These are phyloP conservation scores for Heterotis niloticus DNA, from an alignment of 2,113 vertebrate genomes.

Conservation along the genomic window DNA sequence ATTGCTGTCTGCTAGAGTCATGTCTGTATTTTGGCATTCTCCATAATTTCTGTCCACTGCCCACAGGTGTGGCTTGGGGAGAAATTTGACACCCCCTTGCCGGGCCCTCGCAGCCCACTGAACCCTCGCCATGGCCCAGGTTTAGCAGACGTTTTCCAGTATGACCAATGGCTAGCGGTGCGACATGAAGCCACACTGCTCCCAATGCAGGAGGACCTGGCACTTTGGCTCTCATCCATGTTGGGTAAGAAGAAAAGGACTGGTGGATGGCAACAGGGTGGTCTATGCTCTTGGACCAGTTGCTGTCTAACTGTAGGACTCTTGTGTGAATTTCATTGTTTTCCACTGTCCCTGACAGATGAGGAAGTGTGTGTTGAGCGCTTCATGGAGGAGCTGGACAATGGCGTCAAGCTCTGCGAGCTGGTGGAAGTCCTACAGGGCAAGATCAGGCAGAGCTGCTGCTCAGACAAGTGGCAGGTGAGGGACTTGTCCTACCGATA, in stretches of 20 bases:
- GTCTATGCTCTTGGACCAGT: neutral
- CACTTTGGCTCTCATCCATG: conserved; percentile 87
- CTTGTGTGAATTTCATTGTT: neutral
- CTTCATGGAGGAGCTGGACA: conserved; percentile 76
- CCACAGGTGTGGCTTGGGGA: conserved; percentile 87
- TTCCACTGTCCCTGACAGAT: conserved; percentile 43
- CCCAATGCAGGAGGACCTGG: conserved; percentile 94
- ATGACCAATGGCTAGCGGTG: conserved; percentile 91
- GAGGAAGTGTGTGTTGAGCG: conserved; percentile 72
- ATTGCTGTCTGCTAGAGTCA: neutral
- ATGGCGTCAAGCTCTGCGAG: conserved; percentile 74
- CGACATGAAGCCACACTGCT: conserved; percentile 84
- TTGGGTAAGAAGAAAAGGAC: conserved; percentile 66
- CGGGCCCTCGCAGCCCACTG: conserved; percentile 73
- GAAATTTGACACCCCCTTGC: conserved; percentile 66
- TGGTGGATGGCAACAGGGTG: neutral
- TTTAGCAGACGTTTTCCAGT: conserved; percentile 82
- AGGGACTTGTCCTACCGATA: conserved; percentile 33
- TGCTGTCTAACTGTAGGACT: neutral
- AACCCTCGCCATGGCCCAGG: conserved; percentile 82
- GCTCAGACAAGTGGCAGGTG: conserved; percentile 68
- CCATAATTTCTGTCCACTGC: neutral
- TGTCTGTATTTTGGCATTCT: neutral
- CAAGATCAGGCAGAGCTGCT: conserved; percentile 68
- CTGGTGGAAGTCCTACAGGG: conserved; percentile 79